Evolutionary conservation across 92 coral and sea anemone genomes (phyloP).

Genomic region (Porites divaricata): DNA sequence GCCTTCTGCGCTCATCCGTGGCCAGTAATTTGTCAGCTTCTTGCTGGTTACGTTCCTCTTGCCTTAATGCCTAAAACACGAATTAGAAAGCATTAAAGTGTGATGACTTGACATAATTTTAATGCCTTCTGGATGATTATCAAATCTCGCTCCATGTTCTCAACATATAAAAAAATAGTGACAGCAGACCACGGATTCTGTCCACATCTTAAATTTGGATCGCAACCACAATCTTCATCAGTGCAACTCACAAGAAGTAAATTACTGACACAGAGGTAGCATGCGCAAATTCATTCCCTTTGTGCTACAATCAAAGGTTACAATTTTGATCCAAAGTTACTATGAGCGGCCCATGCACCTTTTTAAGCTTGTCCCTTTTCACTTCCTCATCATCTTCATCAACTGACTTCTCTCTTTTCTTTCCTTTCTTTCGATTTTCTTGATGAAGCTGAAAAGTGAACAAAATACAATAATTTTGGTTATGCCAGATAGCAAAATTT

Average conservation of each 20-base stretch:
- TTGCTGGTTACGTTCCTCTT: slow-evolving; percentile 82
- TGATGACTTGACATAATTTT: too few species aligned
- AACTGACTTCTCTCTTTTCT: slow-evolving; percentile 78
- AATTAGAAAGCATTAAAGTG: background rate
- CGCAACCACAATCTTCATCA: too few species aligned
- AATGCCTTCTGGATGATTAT: background rate
- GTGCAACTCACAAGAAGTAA: too few species aligned
- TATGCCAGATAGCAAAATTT: too few species aligned
- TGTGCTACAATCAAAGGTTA: too few species aligned
- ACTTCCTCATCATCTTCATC: slow-evolving; percentile 84
- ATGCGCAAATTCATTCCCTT: too few species aligned
- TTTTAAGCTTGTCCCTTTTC: slow-evolving; percentile 75
- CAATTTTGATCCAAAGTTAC: too few species aligned
- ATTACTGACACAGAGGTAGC: too few species aligned
- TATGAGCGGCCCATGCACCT: slow-evolving; percentile 57
- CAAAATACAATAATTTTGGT: background rate
- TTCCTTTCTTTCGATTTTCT: slow-evolving; percentile 83
- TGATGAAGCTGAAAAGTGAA: slow-evolving; percentile 75
- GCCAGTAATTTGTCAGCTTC: slow-evolving; percentile 85
- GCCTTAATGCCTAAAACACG: slow-evolving; percentile 70
- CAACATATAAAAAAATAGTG: too few species aligned
- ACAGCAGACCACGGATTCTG: too few species aligned
- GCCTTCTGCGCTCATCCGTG: slow-evolving; percentile 94
- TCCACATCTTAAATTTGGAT: too few species aligned
- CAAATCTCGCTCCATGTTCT: background rate